Conservation (phyloP, 2,797 vertebrate species). For the Tiaroga cobitis region DNA sequence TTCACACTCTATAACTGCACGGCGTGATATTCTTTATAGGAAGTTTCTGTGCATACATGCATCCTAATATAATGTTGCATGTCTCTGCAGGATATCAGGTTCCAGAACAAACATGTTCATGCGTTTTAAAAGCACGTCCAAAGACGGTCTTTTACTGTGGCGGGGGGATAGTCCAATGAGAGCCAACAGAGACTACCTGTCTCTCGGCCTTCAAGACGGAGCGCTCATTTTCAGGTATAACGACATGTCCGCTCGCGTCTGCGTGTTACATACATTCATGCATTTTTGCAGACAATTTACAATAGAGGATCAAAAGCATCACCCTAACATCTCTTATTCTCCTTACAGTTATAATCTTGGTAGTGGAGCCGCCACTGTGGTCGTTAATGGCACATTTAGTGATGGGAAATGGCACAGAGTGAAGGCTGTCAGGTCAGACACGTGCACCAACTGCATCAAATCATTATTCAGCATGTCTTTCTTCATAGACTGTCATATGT, state of each 20-base stretch:
- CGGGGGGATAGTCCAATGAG: conserved; percentile 89
- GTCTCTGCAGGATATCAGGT: conserved; percentile 84
- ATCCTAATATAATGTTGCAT: neutral
- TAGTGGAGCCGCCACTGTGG: conserved; percentile 83
- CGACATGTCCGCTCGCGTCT: neutral
- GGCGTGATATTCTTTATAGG: neutral
- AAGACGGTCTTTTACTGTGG: conserved; percentile 92
- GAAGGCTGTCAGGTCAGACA: conserved; percentile 88
- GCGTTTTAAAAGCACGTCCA: conserved; percentile 91
- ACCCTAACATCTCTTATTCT: conserved; percentile 19
- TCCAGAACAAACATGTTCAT: conserved; percentile 91
- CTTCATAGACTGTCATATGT: neutral
- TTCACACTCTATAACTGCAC: too few species aligned
- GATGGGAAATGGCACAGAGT: conserved; percentile 94
- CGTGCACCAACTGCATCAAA: neutral
- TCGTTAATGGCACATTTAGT: conserved; percentile 88
- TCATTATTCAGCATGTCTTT: neutral
- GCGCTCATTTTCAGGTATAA: conserved; percentile 88
- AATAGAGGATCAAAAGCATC: neutral
- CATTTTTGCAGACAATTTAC: neutral
- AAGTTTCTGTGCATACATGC: neutral
- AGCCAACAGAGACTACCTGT: conserved; percentile 92
- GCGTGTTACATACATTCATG: neutral
- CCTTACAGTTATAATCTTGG: conserved; percentile 90
- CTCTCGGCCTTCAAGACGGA: conserved; percentile 90